Evolutionary conservation across 2,113 vertebrate species (phyloP).

Genomic region (Pituophis catenifer): DNA sequence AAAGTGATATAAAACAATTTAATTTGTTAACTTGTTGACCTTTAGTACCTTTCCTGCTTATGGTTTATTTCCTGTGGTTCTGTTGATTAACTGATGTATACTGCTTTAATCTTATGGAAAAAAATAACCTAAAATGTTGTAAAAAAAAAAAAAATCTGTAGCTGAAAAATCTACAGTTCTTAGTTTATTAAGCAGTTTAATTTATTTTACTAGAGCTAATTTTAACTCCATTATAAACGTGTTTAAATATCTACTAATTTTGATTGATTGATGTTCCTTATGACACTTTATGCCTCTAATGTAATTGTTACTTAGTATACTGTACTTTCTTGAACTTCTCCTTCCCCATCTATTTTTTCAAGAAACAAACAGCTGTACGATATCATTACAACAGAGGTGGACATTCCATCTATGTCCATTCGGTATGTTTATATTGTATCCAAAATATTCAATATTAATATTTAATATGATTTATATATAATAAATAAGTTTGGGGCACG

Average conservation of each 20-base stretch:
- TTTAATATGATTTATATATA: not conserved
- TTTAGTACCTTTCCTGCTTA: not conserved
- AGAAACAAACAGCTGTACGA: conserved; percentile 95
- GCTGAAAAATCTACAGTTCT: not conserved
- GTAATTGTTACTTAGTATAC: not conserved
- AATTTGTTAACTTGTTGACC: not conserved
- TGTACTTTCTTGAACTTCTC: conserved; percentile 27
- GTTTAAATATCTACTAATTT: conserved; percentile 1
- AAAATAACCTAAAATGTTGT: not conserved
- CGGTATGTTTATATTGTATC: conserved; percentile 72
- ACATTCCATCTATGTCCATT: conserved; percentile 81
- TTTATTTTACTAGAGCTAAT: not conserved
- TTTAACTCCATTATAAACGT: not conserved
- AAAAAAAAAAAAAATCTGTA: not conserved
- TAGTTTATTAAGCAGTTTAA: not conserved
- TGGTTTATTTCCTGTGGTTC: not conserved
- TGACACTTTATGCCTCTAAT: conserved; percentile 8
- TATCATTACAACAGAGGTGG: conserved; percentile 80
- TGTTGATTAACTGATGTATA: not conserved
- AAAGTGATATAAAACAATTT: not conserved
- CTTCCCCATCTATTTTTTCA: conserved; percentile 15
- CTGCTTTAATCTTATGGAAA: not conserved
- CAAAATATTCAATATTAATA: not conserved
- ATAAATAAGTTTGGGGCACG: not conserved
- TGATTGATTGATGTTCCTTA: conserved; percentile 32